Conservation (phyloP, 1,140 invertebrate genomes). For the Brachionus koreanus region DNA sequence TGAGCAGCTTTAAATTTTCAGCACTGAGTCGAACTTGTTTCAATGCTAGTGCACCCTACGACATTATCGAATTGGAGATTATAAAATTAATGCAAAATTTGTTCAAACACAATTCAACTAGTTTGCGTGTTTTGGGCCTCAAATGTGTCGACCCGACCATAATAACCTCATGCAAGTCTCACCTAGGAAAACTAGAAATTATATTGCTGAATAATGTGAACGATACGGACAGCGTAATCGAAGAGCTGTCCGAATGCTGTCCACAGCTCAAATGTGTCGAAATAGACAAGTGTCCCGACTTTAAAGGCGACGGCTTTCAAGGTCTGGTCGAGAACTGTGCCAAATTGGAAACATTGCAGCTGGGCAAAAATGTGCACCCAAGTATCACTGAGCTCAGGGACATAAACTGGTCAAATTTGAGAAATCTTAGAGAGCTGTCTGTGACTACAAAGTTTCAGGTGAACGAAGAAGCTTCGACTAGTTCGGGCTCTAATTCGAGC, state of each 20-base stretch:
- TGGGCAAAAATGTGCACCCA: conserved; percentile 35
- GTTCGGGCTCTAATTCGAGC: neutral
- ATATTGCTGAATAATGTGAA: conserved; percentile 36
- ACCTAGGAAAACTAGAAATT: neutral
- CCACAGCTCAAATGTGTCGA: conserved; percentile 13
- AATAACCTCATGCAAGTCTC: conserved; percentile 9
- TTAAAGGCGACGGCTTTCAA: conserved; percentile 22
- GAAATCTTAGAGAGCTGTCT: neutral
- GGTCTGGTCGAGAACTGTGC: neutral
- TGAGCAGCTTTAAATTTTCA: neutral
- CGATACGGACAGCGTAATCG: conserved; percentile 19
- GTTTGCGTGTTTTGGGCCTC: conserved; percentile 14
- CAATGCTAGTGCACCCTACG: neutral
- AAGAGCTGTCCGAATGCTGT: conserved; percentile 4
- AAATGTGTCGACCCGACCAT: conserved; percentile 45
- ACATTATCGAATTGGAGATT: conserved; percentile 35
- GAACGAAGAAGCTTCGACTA: neutral
- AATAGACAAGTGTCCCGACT: conserved; percentile 27
- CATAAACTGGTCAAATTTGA: conserved; percentile 28
- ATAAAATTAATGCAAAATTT: conserved; percentile 28
- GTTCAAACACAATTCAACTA: neutral
- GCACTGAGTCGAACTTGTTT: neutral
- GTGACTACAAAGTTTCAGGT: conserved; percentile 30
- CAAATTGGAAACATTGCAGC: conserved; percentile 36
- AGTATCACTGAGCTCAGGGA: conserved; percentile 9